Evolutionary conservation across 2,113 vertebrate species (phyloP).

Genomic region (Gavia stellata): DNA sequence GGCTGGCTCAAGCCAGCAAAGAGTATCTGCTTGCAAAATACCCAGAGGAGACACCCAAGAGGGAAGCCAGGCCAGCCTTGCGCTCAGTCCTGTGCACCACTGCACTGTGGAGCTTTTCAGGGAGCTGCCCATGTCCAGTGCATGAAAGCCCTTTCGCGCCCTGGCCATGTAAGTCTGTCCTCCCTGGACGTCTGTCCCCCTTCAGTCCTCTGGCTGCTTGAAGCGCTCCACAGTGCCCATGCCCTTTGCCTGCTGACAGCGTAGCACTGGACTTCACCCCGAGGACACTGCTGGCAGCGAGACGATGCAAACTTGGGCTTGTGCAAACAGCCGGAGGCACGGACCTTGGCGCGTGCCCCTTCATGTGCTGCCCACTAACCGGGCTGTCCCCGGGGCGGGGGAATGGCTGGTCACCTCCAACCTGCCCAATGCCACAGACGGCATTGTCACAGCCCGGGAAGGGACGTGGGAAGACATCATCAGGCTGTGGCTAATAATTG

Average conservation of each 20-base stretch:
- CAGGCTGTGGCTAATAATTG: not conserved
- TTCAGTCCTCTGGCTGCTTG: not conserved
- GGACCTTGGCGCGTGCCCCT: not conserved
- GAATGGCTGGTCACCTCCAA: not conserved
- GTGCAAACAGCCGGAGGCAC: not conserved
- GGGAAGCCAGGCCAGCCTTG: not conserved
- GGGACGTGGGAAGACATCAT: not conserved
- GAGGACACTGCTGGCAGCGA: not conserved
- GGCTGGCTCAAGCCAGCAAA: not conserved
- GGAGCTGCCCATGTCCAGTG: not conserved
- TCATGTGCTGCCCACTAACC: not conserved
- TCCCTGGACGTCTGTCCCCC: not conserved
- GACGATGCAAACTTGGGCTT: not conserved
- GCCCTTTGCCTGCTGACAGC: constrained; percentile 6
- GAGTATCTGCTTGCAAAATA: constrained; percentile 13
- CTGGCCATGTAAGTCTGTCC: not conserved
- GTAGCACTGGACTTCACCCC: not conserved
- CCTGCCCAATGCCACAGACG: rapidly evolving
- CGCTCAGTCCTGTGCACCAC: not conserved
- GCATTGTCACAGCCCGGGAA: rapidly evolving
- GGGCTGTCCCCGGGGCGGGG: not conserved
- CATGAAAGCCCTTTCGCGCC: not conserved
- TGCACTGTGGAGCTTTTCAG: not conserved
- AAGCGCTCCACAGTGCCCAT: not conserved
- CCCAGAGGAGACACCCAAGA: not conserved